Evolutionary conservation across 2,113 vertebrate genomes (phyloP), one percentile per base, ranked within the genome.

Genomic region (Microcebus tavaratra): DNA sequence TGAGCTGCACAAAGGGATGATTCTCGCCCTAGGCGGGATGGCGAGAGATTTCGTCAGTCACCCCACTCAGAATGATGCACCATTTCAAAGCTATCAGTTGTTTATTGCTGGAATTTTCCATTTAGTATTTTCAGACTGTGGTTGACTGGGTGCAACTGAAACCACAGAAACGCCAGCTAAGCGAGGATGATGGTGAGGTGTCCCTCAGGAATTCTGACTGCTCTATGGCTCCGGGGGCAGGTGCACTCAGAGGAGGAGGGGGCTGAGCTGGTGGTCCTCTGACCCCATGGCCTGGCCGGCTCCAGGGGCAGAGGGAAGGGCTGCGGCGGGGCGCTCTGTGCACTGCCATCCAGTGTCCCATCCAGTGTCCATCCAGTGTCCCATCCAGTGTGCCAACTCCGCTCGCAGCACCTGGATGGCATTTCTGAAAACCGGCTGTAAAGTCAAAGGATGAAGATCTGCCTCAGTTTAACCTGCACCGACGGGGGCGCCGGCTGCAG

Each of bases 211-310:
- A 91, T 68, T 39, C 57, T 67, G 65, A 4, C 57, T 59, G 39
- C 13, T 97, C 92, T 73, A 96, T 98, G 36, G n/a, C 92, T 98
- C 98, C 96, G 13, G 67, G 1, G 2, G 50, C 39, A 98, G 98
- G 93, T 96, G 96, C 97, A 61, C 8, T 9, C 3, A 61, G 27
- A 15, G 80, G 36, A 36, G 36, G 27, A 15, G 80, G 36, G 42
- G 36, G n/a, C 7, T 63, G n/a, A 20, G 4, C 1, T 48, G 18
- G 55, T 9, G 27, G 17, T 0, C 29, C 0, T 2, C 67, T 6
- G 72, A 31, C 5, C 5, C 14, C 68, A 45, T 4, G 3, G 17
- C 31, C 31, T 3, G 2, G 0, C 27, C 1, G 6, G 45, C 78
- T 18, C 21, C 5, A 25, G 75, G 76, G 59, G 23, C 17, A 3